Base-by-base conservation (phyloP, 37 sponge, comb jelly and placozoan species). In the Hormiphora californensis region DNA sequence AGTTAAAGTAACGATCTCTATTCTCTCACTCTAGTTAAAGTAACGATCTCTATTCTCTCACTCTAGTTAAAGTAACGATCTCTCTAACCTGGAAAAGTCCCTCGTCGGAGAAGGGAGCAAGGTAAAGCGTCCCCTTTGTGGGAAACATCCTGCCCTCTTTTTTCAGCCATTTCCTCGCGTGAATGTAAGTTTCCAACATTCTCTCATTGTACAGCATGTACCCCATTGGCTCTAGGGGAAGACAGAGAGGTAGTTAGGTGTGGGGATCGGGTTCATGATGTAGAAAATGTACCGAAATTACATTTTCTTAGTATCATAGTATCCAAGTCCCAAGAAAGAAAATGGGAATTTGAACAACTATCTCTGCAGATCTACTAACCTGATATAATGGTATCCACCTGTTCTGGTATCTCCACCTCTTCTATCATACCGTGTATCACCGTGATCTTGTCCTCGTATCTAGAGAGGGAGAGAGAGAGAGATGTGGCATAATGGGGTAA, bases 181-280 rank as follows among this genome's bases (percentile, higher is more conserved):
- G 92, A 0, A 97, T 68, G 87, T 88, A 97, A 0, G 90, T 93
- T 88, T 97, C 98, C 86, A 97, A 54, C 98, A 97, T 97, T 22
- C 98, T 63, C 78, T 97, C 98, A 55, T 97, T 97, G 85, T 73
- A 92, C 85, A 97, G 88, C 94, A 97, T 93, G 89, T 97, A 97
- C 5, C 98, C 98, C 95, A 97, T 94, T 9, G 98, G 98, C 87
- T 97, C 98, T 73, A 28, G 12, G 9, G 61, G 27, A 27, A n/a
- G 61, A 5, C 11, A 7, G 61, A 17, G 61, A 17, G 15, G 15
- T 49, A 49, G 53, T 9, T 49, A 17, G 9, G n/a, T n/a, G n/a
- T n/a, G n/a, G n/a, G n/a, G n/a, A n/a, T n/a, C n/a, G n/a, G n/a
- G n/a, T n/a, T n/a, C n/a, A n/a, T n/a, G n/a, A n/a, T n/a, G n/a